Base-by-base conservation (phyloP, 2,113 vertebrate species). In the Bufo bufo region DNA sequence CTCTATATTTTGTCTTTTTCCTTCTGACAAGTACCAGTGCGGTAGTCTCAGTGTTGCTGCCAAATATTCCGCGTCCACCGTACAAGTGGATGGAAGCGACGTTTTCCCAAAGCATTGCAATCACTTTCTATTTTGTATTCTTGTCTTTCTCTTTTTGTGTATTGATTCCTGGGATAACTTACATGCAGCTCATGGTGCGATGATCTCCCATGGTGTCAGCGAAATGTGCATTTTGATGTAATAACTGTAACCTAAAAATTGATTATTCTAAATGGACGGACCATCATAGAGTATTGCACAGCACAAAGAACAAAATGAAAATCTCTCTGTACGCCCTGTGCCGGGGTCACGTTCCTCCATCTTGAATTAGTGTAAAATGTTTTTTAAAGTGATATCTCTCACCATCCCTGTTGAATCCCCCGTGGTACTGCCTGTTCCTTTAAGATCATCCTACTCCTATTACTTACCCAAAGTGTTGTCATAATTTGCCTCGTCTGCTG, bases 1-100 rank as follows among this genome's bases (percentile, higher is more conserved):
- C 84, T 75, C 43, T 84, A 84, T 84, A 33, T 83, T 69, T 83
- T 83, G 45, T 16, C n/a, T 83, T 66, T 83, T 54, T 84, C 54
- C 23, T 66, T 33, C 82, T 66, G 6, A 66, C 20, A 66, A 33
- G 82, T 54, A 71, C 82, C 20, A 71, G 45, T 84, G 20, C 72
- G 11, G 72, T 75, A 84, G 82, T 84, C 65, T 61, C 8, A 82
- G 5, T 61, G 10, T 63, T 54, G 12, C 65, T 84, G 82, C 63
- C 82, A 84, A 84, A 84, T 84, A 54, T 54, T 52, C n/a, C 1
- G 19, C 50, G 19, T 52, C 82, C 63, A 43, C 52, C 49, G 66
- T 50, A 54, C 63, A 54, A 54, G 61, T 69, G 61, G 47, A 84
- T 16, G 20, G n/a, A 43, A 69, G 6, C 61, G 1, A 59, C 49